Conservation (phyloP, 2,888 invertebrate species). For the Phorcus lineatus region DNA sequence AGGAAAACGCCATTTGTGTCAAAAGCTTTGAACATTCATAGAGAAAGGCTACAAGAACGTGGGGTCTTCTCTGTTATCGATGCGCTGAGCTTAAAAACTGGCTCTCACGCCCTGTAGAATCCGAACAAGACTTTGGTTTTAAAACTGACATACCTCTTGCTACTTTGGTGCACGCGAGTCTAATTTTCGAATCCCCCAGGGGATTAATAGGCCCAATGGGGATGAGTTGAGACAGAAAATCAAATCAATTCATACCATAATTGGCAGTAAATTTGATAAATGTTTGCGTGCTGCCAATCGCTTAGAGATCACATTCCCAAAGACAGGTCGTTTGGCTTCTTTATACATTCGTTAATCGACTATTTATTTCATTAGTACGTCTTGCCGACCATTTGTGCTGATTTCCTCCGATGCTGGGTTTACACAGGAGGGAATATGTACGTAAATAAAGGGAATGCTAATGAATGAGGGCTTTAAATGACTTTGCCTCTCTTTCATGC, state of each 20-base stretch:
- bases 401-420: too few species aligned
- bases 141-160: slow-evolving; percentile 4
- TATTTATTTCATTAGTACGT: neutral
- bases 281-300: neutral
- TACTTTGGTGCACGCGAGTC: neutral
- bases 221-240: neutral
- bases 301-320: neutral
- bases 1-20: too few species aligned
- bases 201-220: neutral
- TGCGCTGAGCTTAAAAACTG: neutral
- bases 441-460: too few species aligned
- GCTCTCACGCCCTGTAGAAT: neutral
- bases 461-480: too few species aligned
- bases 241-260: neutral
- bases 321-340: neutral
- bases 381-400: neutral
- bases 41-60: too few species aligned
- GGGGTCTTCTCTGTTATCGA: neutral
- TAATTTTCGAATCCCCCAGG: neutral
- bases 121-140: slow-evolving; percentile 5
- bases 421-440: too few species aligned
- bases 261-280: neutral
- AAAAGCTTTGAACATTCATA: too few species aligned
- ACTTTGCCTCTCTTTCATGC: too few species aligned
- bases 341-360: neutral